These are phyloP conservation scores for Campoplex nolae DNA, from an alignment of 2,888 invertebrate genomes.

Conservation along the genomic window DNA sequence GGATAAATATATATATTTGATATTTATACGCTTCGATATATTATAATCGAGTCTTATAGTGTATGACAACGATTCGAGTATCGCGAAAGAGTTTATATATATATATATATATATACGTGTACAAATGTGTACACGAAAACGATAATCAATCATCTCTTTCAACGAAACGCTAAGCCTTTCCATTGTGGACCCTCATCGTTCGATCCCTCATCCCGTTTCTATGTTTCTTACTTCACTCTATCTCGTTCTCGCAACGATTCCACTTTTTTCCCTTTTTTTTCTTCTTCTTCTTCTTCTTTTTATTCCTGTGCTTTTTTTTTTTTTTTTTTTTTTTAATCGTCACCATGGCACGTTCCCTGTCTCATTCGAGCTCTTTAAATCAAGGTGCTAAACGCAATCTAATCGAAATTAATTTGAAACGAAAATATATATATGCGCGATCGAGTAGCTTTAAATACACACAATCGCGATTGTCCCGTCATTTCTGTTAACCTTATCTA, in stretches of 20 bases:
- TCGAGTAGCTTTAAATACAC: background rate
- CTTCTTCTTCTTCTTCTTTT: background rate
- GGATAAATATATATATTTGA: constrained; percentile 55
- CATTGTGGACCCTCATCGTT: constrained; percentile 66
- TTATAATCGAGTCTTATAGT: constrained; percentile 35
- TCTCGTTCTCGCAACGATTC: constrained; percentile 46
- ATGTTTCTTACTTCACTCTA: constrained; percentile 51
- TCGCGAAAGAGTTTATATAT: constrained; percentile 51
- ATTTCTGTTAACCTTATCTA: background rate
- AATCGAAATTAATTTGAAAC: constrained; percentile 68
- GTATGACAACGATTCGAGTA: constrained; percentile 59
- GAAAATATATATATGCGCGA: constrained; percentile 26
- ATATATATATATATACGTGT: background rate
- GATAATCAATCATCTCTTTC: constrained; percentile 72
- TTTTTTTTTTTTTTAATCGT: constrained; percentile 17
- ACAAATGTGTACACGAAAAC: constrained; percentile 44
- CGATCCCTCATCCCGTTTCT: constrained; percentile 60
- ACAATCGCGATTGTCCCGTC: background rate
- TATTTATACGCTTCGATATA: constrained; percentile 62
- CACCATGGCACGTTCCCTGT: constrained; percentile 38
- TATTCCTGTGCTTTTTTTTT: background rate
- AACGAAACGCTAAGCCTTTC: constrained; percentile 70
- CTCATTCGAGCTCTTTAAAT: constrained; percentile 12
- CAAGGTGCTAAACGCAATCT: constrained; percentile 63
- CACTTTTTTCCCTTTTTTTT: constrained; percentile 27